These are phyloP conservation scores for Hemichromis elongatus DNA, from an alignment of 2,113 vertebrate genomes.

Conservation along the genomic window DNA sequence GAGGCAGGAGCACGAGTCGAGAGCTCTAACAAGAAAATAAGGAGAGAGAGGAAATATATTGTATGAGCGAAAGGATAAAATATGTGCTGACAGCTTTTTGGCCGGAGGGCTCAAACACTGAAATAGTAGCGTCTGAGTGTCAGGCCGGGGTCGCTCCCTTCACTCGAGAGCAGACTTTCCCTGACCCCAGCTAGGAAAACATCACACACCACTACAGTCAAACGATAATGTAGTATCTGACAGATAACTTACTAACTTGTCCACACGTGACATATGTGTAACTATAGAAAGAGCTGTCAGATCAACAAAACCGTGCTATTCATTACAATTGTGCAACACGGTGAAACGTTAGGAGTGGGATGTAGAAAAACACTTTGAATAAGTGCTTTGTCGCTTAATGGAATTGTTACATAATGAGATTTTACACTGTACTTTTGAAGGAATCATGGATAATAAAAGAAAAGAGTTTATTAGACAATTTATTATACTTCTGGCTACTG, in stretches of 20 bases:
- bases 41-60: slow-evolving; percentile 39
- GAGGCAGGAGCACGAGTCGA: background rate
- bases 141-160: slow-evolving; percentile 47
- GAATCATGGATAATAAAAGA: background rate
- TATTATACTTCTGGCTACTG: background rate
- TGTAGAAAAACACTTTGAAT: background rate
- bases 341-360: background rate
- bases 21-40: slow-evolving; percentile 4
- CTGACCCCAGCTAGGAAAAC: slow-evolving; percentile 40
- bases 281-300: background rate
- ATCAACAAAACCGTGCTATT: background rate
- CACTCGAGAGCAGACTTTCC: slow-evolving; percentile 52
- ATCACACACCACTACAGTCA: slow-evolving; percentile 28
- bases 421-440: background rate
- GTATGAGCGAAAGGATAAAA: slow-evolving; percentile 57
- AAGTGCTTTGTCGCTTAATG: background rate
- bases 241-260: slow-evolving; percentile 17
- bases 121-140: slow-evolving; percentile 67
- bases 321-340: background rate
- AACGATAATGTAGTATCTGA: slow-evolving; percentile 39
- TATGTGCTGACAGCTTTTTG: slow-evolving; percentile 70
- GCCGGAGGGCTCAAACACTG: slow-evolving; percentile 47
- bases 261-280: background rate
- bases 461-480: background rate
- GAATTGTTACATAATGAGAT: background rate